These are phyloP conservation scores for Sminthurinus aureus DNA, from an alignment of 2,888 invertebrate genomes.

Conservation along the genomic window DNA sequence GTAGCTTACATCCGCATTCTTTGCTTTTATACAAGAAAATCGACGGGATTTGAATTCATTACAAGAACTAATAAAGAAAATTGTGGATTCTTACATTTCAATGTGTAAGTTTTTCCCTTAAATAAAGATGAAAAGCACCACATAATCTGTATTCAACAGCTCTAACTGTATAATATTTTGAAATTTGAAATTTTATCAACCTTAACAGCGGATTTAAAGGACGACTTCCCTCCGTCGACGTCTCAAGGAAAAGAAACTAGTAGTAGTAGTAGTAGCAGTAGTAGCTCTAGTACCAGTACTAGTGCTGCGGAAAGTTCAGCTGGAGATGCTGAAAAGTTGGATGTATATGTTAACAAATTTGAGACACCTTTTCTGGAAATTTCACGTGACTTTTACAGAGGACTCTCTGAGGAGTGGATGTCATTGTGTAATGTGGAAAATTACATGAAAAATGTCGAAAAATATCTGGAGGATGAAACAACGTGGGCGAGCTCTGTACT, in stretches of 20 bases:
- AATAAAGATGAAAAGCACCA: no score
- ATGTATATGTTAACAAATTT: neutral
- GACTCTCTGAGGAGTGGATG: neutral
- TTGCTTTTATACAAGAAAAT: neutral
- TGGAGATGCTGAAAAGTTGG: neutral
- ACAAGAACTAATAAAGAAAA: neutral
- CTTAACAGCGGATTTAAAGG: neutral
- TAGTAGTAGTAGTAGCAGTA: no score
- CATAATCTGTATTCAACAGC: no score
- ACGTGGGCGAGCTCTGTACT: neutral
- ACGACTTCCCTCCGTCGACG: no score
- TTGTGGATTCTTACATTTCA: neutral
- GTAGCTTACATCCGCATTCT: neutral
- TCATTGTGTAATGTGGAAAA: neutral
- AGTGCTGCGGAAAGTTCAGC: no score
- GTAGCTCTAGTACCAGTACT: no score
- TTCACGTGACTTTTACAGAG: neutral
- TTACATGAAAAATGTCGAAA: constrained; percentile 6
- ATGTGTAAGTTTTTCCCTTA: constrained; percentile 4
- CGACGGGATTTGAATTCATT: neutral
- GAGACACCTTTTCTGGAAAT: neutral
- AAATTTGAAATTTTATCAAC: neutral
- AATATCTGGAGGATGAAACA: constrained; percentile 5
- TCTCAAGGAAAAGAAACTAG: no score
- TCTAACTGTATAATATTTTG: no score